Conservation (phyloP, 2,797 vertebrate genomes). For the Rhabdomys pumilio region DNA sequence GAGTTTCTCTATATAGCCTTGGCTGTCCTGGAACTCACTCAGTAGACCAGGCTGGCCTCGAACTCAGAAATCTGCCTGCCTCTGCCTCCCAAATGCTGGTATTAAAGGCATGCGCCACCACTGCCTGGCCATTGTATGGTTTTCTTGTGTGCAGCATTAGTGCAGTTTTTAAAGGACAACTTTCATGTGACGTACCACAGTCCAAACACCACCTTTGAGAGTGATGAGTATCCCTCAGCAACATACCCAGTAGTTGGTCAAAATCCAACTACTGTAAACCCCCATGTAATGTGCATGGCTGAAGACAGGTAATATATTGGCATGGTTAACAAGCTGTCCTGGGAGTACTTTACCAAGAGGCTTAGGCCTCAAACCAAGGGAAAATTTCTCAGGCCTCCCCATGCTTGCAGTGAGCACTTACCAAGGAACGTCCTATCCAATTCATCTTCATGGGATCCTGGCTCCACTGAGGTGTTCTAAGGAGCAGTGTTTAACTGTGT, state of each 20-base stretch:
- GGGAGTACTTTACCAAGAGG: neutral
- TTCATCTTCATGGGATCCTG: neutral
- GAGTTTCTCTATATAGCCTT: no score
- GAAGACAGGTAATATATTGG: neutral
- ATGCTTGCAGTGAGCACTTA: neutral
- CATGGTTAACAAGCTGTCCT: neutral
- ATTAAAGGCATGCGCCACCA: no score
- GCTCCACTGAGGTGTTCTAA: neutral
- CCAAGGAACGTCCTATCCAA: neutral
- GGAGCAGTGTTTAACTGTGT: slow-evolving; percentile 34
- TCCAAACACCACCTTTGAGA: neutral
- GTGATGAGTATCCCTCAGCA: neutral
- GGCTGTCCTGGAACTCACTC: no score
- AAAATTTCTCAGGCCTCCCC: neutral
- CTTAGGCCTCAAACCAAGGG: neutral
- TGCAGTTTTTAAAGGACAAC: neutral
- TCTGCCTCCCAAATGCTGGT: no score
- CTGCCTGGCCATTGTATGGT: no score
- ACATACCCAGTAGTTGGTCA: neutral
- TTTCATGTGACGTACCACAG: neutral
- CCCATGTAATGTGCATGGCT: neutral
- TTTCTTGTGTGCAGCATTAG: neutral
- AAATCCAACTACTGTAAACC: neutral
- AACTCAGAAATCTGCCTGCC: no score
- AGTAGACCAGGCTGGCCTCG: no score